Evolutionary conservation across 2,113 vertebrate species (phyloP), one percentile per base, ranked within the genome.

Genomic region (Epinephelus cyanopodus): DNA sequence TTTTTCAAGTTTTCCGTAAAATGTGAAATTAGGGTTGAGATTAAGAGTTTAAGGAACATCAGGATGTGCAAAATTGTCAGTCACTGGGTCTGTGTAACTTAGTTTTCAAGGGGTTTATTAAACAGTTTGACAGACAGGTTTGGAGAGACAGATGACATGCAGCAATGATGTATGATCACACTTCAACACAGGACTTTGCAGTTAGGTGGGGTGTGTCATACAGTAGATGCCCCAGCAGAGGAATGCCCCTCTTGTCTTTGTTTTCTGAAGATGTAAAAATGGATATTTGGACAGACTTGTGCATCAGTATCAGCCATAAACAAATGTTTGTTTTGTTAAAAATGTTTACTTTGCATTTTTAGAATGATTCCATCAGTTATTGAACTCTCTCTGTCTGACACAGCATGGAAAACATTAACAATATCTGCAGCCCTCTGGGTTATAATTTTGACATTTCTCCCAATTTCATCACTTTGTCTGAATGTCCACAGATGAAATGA

Each of bases 381-480:
- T 75, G 4, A 64, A 63, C 42, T 71, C 45, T 57, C 4, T 52
- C 21, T 73, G 50, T 56, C 67, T 15, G 37, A 45, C 48, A 62
- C 17, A 0, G 9, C 13, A n/a, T 42, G 18, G 7, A 25, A 67
- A 47, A 45, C 23, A 47, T 33, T 14, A 18, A 52, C 6, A 68
- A 45, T 42, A 45, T 73, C 18, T 52, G 9, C 14, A 10, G 33
- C 48, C 73, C 48, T 21, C 21, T 70, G 65, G 9, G 14, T 48
- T 45, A 17, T 3, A 56, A 47, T 48, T n/a, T 42, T 27, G n/a
- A 27, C 15, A 54, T 75, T 85, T 71, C 48, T 72, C 18, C 25
- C 27, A 52, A 18, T 74, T 73, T 64, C 75, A 60, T 79, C 53
- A 62, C 61, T 69, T 62, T 65, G 39, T 58, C 17, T 37, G 23